A percentile compares a stretch with the other conserved stretches of the same genome.
These are phyloP conservation scores for Oreocharis arfaki DNA, from an alignment of 2,113 vertebrate species.

Conservation along the genomic window DNA sequence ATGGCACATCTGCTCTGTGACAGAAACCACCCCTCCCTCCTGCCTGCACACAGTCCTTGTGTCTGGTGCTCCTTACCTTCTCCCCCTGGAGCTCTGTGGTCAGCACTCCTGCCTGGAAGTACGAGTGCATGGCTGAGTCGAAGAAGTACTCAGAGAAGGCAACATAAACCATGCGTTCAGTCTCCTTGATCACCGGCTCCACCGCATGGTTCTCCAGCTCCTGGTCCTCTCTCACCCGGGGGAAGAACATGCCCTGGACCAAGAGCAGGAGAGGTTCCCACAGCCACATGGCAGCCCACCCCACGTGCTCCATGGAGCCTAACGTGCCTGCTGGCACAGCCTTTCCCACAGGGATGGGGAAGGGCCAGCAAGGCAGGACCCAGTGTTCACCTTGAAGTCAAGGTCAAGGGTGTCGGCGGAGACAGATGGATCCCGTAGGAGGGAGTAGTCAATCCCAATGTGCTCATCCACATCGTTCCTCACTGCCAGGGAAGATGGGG, in stretches of 20 bases:
- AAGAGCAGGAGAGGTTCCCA: neutral
- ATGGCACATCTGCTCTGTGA: neutral
- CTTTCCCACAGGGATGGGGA: neutral
- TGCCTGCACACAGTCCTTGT: fast-evolving
- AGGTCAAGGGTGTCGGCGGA: slow-evolving; percentile 81
- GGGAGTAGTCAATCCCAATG: slow-evolving; percentile 93
- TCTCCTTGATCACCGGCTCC: slow-evolving; percentile 80
- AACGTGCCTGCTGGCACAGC: fast-evolving
- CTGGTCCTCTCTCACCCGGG: slow-evolving; percentile 64
- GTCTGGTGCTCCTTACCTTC: slow-evolving; percentile 60
- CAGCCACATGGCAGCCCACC: fast-evolving
- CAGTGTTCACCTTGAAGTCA: slow-evolving; percentile 83
- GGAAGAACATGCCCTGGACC: slow-evolving; percentile 89
- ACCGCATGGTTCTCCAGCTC: slow-evolving; percentile 76
- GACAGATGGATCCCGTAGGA: slow-evolving; percentile 81
- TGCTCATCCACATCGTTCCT: slow-evolving; percentile 79
- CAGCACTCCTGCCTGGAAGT: slow-evolving; percentile 83
- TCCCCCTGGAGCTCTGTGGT: slow-evolving; percentile 78
- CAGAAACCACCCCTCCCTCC: neutral
- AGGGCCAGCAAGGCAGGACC: neutral
- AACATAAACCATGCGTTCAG: slow-evolving; percentile 89
- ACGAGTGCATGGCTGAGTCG: slow-evolving; percentile 86
- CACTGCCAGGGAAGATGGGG: slow-evolving; percentile 60
- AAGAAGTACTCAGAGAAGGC: slow-evolving; percentile 95
- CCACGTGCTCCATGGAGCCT: fast-evolving